Conservation (phyloP, 2,888 invertebrate species). For the Yponomeuta plumbellus region DNA sequence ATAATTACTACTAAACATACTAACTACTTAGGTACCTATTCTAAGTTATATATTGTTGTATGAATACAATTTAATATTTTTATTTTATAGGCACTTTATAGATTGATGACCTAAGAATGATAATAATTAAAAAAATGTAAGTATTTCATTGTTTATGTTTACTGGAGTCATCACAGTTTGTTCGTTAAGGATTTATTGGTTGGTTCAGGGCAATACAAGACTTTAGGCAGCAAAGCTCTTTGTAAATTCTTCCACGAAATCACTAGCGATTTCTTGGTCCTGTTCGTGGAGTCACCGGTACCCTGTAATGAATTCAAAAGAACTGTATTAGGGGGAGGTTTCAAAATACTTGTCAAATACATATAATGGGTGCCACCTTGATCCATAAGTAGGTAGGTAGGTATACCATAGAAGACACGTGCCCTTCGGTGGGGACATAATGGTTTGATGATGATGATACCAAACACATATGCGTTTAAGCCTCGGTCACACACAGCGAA, state of each 20-base stretch:
- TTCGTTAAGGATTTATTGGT: conserved; percentile 24
- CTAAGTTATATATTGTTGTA: not conserved
- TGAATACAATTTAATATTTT: not conserved
- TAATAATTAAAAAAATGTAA: no score
- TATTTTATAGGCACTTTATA: not conserved
- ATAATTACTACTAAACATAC: not conserved
- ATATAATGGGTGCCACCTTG: no score
- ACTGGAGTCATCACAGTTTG: conserved; percentile 13
- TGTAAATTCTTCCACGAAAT: conserved; percentile 57
- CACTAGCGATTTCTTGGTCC: conserved; percentile 42
- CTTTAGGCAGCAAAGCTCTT: conserved; percentile 47
- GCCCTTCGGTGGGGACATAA: no score
- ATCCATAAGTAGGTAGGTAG: no score
- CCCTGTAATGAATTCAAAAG: conserved; percentile 2
- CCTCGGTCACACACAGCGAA: no score
- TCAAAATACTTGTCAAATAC: no score
- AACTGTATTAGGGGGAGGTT: no score
- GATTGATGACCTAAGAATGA: not conserved
- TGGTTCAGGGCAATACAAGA: conserved; percentile 43
- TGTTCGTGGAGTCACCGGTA: conserved; percentile 23
- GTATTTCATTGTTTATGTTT: not conserved
- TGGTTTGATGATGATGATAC: no score
- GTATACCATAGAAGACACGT: no score
- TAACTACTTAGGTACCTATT: no score
- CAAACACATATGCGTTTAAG: no score